A percentile compares a stretch with the other conserved stretches of the same genome.
These are phyloP conservation scores for Stenichneumon culpator DNA, from an alignment of 2,888 invertebrate genomes.

Conservation along the genomic window DNA sequence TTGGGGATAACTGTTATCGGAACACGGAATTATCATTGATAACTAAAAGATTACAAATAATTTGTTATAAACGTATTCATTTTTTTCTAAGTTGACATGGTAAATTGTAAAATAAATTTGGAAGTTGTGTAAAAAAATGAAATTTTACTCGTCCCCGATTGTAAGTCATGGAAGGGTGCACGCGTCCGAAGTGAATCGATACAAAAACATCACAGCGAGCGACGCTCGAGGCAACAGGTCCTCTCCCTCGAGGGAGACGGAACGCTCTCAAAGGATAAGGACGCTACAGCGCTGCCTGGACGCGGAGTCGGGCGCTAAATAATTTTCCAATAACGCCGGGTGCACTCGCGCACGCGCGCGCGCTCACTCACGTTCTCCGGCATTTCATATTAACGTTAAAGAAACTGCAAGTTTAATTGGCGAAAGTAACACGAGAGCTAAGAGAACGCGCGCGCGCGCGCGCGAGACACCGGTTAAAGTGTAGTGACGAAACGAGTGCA, in stretches of 20 bases:
- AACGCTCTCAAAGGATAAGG: neutral
- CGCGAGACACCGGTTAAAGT: constrained; percentile 73
- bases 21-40: neutral
- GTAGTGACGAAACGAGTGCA: constrained; percentile 79
- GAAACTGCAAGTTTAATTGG: constrained; percentile 78
- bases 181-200: neutral
- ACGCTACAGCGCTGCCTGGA: neutral
- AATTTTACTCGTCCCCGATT: neutral
- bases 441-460: constrained; percentile 61
- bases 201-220: neutral
- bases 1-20: no score
- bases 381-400: constrained; percentile 76
- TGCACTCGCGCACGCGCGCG: constrained; percentile 21
- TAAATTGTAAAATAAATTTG: no score
- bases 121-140: no score
- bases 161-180: neutral
- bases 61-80: no score
- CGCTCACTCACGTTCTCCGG: constrained; percentile 56
- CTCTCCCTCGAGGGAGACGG: constrained; percentile 19
- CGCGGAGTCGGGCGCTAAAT: constrained; percentile 44
- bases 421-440: constrained; percentile 77
- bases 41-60: neutral
- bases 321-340: constrained; percentile 59
- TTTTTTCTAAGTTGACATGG: no score
- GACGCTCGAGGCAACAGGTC: constrained; percentile 39